Conservation (phyloP, 2,113 vertebrate species). For the Pimephales promelas region DNA sequence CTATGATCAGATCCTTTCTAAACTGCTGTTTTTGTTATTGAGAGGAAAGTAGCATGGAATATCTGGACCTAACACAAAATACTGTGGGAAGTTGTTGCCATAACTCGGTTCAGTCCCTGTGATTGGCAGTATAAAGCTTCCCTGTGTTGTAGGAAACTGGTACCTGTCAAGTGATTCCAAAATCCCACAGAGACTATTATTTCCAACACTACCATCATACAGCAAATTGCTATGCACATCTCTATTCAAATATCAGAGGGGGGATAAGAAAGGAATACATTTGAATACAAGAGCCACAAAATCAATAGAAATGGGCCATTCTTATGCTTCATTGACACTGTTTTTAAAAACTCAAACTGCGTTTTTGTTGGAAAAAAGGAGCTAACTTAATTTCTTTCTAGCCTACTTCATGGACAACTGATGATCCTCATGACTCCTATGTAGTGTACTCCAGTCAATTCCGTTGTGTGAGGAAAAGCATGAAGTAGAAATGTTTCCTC, state of each 20-base stretch:
- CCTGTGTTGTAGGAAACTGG: background rate
- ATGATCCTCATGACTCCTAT: background rate
- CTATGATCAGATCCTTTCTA: too few relatives aligned
- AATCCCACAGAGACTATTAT: conserved; percentile 10
- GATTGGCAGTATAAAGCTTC: background rate
- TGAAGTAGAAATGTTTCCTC: background rate
- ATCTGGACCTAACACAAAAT: background rate
- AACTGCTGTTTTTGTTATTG: too few relatives aligned
- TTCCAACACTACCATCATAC: background rate
- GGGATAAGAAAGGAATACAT: background rate
- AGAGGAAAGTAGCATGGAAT: too few relatives aligned
- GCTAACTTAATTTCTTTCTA: background rate
- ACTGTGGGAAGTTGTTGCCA: background rate
- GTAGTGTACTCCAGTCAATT: background rate
- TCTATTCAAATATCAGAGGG: background rate
- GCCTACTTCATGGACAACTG: background rate
- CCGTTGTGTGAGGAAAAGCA: background rate
- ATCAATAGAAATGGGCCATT: background rate
- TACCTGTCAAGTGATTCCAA: conserved; percentile 10
- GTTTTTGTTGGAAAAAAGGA: background rate
- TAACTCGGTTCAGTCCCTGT: background rate
- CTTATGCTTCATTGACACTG: background rate
- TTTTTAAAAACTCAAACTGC: background rate
- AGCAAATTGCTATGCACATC: background rate
- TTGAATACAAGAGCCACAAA: background rate